Evolutionary conservation across 2,797 vertebrate genomes (phyloP).

Genomic region (Amniataba percoides): DNA sequence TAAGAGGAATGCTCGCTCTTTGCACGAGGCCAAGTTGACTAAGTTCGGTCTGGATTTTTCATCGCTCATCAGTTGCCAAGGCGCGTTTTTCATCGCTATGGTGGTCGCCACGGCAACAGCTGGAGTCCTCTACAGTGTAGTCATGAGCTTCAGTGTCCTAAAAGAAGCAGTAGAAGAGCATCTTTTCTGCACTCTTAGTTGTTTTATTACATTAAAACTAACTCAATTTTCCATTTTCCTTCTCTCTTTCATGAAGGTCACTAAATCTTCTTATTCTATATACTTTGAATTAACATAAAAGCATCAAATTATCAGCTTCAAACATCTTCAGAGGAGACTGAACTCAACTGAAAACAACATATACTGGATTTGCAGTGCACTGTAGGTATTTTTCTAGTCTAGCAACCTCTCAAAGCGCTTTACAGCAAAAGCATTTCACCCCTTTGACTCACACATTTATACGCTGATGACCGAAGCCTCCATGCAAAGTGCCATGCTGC

Average conservation of each 20-base stretch:
- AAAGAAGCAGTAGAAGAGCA: no score
- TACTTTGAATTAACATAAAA: no score
- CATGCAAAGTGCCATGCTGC: no score
- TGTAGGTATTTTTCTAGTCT: no score
- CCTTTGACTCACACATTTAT: no score
- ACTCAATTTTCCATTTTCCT: not conserved
- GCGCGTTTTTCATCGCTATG: conserved; percentile 2
- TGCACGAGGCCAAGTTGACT: conserved; percentile 10
- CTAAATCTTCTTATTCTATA: not conserved
- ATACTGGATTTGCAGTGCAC: no score
- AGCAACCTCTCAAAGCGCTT: no score
- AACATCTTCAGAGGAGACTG: no score
- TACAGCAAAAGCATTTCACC: no score
- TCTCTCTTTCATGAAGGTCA: not conserved
- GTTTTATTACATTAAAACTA: not conserved
- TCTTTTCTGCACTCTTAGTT: not conserved
- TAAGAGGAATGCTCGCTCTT: conserved; percentile 7
- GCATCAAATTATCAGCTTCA: no score
- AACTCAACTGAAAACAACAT: no score
- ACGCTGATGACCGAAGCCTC: no score
- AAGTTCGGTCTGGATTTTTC: conserved; percentile 22
- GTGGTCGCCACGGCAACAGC: conserved; percentile 43
- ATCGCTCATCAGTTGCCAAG: conserved; percentile 8
- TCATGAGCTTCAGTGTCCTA: conserved; percentile 4
- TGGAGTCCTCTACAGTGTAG: conserved; percentile 9